Evolutionary conservation across 2,888 invertebrate genomes (phyloP).

Genomic region (Dynastes maya): DNA sequence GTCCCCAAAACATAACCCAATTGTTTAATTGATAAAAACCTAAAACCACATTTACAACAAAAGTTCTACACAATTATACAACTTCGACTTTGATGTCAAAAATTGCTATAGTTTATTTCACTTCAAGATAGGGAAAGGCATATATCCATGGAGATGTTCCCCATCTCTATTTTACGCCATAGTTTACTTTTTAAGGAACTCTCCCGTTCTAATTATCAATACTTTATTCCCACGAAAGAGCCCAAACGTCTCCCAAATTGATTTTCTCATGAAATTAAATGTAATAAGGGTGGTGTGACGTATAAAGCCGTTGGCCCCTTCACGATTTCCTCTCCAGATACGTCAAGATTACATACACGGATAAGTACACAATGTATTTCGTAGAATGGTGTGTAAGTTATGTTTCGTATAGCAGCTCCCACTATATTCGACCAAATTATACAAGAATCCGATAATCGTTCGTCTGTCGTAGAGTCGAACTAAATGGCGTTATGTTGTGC

Average conservation of each 20-base stretch:
- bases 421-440: neutral
- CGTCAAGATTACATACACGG: constrained; percentile 22
- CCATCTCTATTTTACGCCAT: no score
- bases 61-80: no score
- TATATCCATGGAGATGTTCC: no score
- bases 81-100: no score
- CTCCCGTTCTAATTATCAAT: neutral
- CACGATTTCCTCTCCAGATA: constrained; percentile 31
- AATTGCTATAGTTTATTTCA: no score
- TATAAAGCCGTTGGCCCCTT: constrained; percentile 26
- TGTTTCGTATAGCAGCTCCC: neutral
- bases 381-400: neutral
- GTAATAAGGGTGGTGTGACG: neutral
- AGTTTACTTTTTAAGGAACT: neutral
- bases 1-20: no score
- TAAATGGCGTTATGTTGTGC: constrained; percentile 3
- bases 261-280: constrained; percentile 35
- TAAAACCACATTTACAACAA: no score
- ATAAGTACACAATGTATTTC: constrained; percentile 37
- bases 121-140: no score
- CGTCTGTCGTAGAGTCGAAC: neutral
- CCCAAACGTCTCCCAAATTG: constrained; percentile 4
- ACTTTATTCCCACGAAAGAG: constrained; percentile 10
- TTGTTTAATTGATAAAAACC: no score
- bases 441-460: neutral